Evolutionary conservation across 2,113 vertebrate genomes (phyloP).

Genomic region (Sceloporus undulatus): DNA sequence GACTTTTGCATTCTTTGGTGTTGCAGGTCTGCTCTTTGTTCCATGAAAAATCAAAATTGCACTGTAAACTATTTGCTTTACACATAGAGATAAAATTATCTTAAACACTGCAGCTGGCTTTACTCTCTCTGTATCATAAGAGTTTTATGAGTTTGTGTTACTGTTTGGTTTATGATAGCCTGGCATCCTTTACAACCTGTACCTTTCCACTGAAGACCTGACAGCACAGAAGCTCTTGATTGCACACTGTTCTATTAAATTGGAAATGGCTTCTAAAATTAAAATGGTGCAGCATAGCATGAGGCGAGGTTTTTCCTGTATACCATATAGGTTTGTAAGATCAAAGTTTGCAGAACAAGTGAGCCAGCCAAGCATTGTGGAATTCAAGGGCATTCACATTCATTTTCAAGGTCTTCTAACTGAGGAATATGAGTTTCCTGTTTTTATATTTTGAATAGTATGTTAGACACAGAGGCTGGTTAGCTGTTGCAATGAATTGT

Average conservation of each 20-base stretch:
- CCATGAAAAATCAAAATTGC: conserved; percentile 74
- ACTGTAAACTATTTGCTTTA: conserved; percentile 77
- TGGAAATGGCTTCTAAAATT: not conserved
- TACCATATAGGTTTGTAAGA: not conserved
- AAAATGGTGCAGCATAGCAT: not conserved
- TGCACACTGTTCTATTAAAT: not conserved
- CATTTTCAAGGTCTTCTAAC: not conserved
- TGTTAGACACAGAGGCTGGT: not conserved
- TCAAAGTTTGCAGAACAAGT: not conserved
- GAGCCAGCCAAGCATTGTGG: not conserved
- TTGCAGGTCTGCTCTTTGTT: conserved; percentile 71
- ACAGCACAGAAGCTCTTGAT: not conserved
- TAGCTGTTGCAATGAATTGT: not conserved
- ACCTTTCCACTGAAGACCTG: conserved; percentile 6
- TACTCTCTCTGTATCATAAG: conserved; percentile 10
- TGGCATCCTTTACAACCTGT: conserved; percentile 24
- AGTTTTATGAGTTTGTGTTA: conserved; percentile 54
- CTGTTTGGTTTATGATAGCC: conserved; percentile 13
- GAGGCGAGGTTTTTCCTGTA: not conserved
- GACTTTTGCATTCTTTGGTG: conserved; percentile 69
- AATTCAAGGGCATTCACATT: not conserved
- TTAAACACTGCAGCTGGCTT: conserved; percentile 56
- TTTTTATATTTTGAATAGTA: not conserved
- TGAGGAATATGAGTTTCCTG: not conserved
- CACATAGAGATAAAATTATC: conserved; percentile 71